These are phyloP conservation scores for Cheilinus undulatus DNA, from an alignment of 2,113 vertebrate genomes.

Conservation along the genomic window DNA sequence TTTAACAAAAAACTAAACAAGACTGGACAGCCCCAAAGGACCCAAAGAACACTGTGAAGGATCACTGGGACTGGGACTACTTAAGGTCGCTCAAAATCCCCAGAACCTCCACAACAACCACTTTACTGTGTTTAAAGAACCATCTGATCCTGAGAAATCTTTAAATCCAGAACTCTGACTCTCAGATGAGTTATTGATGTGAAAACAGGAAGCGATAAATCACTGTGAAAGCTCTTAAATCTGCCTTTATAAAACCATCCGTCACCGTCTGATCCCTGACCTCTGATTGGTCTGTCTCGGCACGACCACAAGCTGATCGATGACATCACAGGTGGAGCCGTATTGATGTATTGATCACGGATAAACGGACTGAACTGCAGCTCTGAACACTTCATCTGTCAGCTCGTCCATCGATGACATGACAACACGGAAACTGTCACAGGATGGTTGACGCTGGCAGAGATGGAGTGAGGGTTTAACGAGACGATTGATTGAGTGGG, in stretches of 20 bases:
- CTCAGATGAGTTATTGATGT: background rate
- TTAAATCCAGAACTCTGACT: background rate
- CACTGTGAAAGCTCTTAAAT: background rate
- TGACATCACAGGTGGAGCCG: slow-evolving; percentile 10
- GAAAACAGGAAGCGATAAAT: background rate
- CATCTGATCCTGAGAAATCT: too few relatives aligned
- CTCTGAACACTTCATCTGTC: background rate
- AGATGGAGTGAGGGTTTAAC: background rate
- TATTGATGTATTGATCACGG: background rate
- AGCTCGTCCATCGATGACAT: background rate
- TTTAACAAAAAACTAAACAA: too few relatives aligned
- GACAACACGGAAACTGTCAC: background rate
- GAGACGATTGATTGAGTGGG: background rate
- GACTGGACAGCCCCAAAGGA: too few relatives aligned
- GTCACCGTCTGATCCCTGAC: background rate
- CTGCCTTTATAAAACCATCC: background rate
- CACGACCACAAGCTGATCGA: background rate
- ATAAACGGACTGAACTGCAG: background rate
- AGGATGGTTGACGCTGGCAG: background rate
- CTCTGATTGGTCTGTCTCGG: background rate
- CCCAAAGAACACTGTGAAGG: too few relatives aligned
- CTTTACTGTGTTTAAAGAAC: too few relatives aligned
- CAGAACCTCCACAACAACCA: too few relatives aligned
- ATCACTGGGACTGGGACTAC: too few relatives aligned
- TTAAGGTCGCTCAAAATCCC: too few relatives aligned